phyloP scores from a whole-genome alignment of 2,888 invertebrate species.

The Drosophila gaucha region DNA sequence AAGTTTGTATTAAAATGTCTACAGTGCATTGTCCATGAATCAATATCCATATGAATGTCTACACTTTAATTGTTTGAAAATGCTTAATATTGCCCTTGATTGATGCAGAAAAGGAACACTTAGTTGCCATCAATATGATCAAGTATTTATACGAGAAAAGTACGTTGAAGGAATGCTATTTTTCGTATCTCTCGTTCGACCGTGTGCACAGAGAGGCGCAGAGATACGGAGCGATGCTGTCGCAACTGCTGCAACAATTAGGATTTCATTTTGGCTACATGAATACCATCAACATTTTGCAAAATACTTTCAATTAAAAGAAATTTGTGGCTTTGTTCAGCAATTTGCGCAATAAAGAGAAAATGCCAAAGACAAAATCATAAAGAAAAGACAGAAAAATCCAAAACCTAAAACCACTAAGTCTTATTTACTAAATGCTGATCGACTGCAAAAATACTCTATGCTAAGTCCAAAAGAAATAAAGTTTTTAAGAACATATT shows the following conservation, averaged over 20 bases:
- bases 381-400: constrained; percentile 6
- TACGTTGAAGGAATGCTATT: constrained; percentile 22
- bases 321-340: constrained; percentile 52
- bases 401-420: not conserved
- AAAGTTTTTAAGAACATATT: not conserved
- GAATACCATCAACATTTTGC: constrained; percentile 52
- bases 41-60: not conserved
- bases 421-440: no score
- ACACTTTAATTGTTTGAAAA: constrained; percentile 28
- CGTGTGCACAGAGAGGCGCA: not conserved
- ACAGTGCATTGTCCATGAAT: not conserved
- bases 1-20: constrained; percentile 25
- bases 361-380: constrained; percentile 25
- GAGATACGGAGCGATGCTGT: not conserved
- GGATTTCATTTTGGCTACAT: constrained; percentile 5
- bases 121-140: not conserved
- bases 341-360: constrained; percentile 26
- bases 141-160: not conserved
- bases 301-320: constrained; percentile 50
- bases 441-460: not conserved
- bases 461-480: not conserved
- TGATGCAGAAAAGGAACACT: constrained; percentile 1
- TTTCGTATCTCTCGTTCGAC: constrained; percentile 3
- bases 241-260: constrained; percentile 12
- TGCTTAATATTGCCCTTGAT: constrained; percentile 14